Evolutionary conservation across 1,140 invertebrate species (phyloP).

Genomic region (Holotrichia oblita): DNA sequence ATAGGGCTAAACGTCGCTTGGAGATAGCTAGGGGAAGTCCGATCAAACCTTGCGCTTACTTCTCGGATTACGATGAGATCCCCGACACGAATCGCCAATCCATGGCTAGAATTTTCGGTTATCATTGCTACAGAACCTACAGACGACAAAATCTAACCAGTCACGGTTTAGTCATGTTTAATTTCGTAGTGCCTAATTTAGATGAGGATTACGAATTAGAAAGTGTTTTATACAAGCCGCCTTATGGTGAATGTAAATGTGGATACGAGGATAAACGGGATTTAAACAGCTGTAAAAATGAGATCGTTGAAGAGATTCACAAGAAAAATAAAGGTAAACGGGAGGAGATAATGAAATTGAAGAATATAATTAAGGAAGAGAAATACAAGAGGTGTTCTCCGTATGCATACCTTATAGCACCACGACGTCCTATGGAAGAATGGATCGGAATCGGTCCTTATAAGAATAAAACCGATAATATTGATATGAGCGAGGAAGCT

Average conservation of each 20-base stretch:
- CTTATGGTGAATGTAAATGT: constrained; percentile 53
- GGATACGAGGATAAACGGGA: constrained; percentile 41
- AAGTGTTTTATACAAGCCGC: constrained; percentile 52
- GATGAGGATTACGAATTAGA: constrained; percentile 19
- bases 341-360: constrained; percentile 3
- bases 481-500: background rate
- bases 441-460: background rate
- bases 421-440: background rate
- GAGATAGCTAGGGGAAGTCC: background rate
- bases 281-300: background rate
- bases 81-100: background rate
- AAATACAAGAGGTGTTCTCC: background rate
- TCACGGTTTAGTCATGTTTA: background rate
- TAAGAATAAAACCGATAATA: background rate
- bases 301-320: background rate
- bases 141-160: constrained; percentile 8
- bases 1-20: constrained; percentile 26
- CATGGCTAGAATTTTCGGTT: constrained; percentile 15
- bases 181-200: background rate
- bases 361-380: background rate
- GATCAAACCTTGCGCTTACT: background rate
- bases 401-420: background rate
- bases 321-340: background rate
- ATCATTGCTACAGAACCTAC: background rate
- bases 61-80: constrained; percentile 41